These are phyloP conservation scores for Lanistes nyassanus DNA, from an alignment of 1,140 invertebrate genomes.

Conservation along the genomic window DNA sequence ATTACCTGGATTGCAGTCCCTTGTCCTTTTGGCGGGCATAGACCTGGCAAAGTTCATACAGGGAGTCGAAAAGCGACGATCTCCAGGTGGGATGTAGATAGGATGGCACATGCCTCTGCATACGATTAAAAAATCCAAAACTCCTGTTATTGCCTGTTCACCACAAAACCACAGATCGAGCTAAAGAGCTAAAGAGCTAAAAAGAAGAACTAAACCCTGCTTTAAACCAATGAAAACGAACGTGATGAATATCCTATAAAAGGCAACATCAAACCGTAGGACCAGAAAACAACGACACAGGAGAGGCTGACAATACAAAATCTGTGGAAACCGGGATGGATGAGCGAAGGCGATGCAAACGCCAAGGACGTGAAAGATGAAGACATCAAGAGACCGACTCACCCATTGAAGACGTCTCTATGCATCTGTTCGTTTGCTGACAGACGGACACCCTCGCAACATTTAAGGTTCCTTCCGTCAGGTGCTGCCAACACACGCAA, in stretches of 20 bases:
- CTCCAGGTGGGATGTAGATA: constrained; percentile 43
- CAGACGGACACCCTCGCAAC: constrained; percentile 25
- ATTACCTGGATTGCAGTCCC: constrained; percentile 44
- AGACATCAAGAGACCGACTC: background rate
- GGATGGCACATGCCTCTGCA: constrained; percentile 44
- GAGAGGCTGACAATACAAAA: too few species aligned
- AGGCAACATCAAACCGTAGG: too few species aligned
- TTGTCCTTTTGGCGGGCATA: constrained; percentile 24
- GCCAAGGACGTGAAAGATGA: background rate
- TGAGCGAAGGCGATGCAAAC: too few species aligned
- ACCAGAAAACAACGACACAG: too few species aligned
- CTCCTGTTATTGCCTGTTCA: background rate
- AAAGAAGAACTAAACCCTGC: too few species aligned
- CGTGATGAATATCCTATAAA: too few species aligned
- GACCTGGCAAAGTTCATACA: constrained; percentile 54
- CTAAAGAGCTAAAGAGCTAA: too few species aligned
- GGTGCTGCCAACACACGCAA: constrained; percentile 7
- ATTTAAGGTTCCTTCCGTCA: constrained; percentile 27
- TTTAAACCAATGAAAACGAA: too few species aligned
- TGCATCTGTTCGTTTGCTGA: constrained; percentile 21
- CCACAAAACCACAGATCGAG: too few species aligned
- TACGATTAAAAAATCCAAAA: constrained; percentile 1
- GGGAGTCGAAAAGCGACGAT: constrained; percentile 37
- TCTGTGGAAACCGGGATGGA: too few species aligned
- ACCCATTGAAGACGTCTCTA: constrained; percentile 26